Base-by-base conservation (phyloP, 2,797 vertebrate species). In the Stomatorhinus walkeri region DNA sequence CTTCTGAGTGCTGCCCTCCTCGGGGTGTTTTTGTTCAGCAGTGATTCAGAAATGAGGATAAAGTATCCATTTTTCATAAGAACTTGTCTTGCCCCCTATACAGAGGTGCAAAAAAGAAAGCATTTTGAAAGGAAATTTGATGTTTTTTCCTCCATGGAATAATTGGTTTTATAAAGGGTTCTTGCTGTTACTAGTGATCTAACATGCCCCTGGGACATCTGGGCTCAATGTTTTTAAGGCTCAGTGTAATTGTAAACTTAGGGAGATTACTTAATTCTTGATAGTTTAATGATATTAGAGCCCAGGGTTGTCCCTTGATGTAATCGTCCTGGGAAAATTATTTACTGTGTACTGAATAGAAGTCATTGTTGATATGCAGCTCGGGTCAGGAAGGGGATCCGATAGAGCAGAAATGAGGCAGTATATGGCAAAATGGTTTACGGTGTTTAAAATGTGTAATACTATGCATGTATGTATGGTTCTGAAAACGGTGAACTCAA, bases 231-330 rank as follows among this genome's bases (percentile, higher is more conserved):
- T 54, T 88, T 36, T 40, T 22, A 56, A 28, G 81, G 14, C n/a
- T 88, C 72, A 7, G 54, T 46, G 76, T 51, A 28, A 19, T 22
- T 52, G 52, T 43, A 14, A 88, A 61, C 22, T 22, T 24, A 59
- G 59, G 88, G 6, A 16, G 59, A 87, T 89, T 87, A 87, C 64
- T 54, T 85, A 87, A 52, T 85, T 12, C 36, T 89, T 89, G n/a
- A 76, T 56, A 85, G 54, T 68, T 87, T 87, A 79, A 87, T 68
- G 48, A 87, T 72, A 54, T 89, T 79, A 48, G 24, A 72, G 64
- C 56, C n/a, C 22, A 19, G 49, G 56, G 19, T 85, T 68, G 6
- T n/a, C 72, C 49, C 59, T 89, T 51, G 52, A 28, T 85, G 56
- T 76, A 85, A 89, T 54, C 12, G 2, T 89, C 87, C 68, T 43